Conservation (phyloP, 1,140 invertebrate species). For the Solenopsis fugax region DNA sequence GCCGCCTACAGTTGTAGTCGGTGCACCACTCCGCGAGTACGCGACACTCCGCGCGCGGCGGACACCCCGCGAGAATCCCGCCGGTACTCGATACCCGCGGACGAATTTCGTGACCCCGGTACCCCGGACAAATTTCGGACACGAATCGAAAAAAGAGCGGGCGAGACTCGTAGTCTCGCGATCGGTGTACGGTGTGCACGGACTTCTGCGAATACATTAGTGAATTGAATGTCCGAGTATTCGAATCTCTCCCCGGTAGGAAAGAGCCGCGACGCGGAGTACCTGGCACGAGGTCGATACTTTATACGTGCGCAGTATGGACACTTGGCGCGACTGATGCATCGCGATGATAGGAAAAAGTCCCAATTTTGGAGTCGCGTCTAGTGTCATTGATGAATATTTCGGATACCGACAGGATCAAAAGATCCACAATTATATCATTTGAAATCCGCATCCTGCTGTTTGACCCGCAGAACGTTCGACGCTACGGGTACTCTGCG, state of each 20-base stretch:
- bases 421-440: background rate
- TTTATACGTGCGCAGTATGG: background rate
- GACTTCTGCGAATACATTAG: background rate
- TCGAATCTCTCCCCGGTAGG: background rate
- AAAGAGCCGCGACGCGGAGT: background rate
- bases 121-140: background rate
- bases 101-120: background rate
- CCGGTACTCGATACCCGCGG: background rate
- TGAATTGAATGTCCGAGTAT: background rate
- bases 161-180: background rate
- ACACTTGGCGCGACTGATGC: background rate
- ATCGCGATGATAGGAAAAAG: background rate
- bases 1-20: conserved; percentile 78
- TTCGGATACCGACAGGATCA: background rate
- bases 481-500: background rate
- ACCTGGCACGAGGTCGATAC: background rate
- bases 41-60: conserved; percentile 65
- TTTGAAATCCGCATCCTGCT: conserved; percentile 6
- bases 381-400: conserved; percentile 24
- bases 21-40: conserved; percentile 76
- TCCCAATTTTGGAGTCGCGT: background rate
- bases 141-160: background rate
- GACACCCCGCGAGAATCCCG: conserved; percentile 18
- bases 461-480: background rate
- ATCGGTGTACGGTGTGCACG: background rate